Base-by-base conservation (phyloP, 2,797 vertebrate species). In the Halcyon chelicuti region DNA sequence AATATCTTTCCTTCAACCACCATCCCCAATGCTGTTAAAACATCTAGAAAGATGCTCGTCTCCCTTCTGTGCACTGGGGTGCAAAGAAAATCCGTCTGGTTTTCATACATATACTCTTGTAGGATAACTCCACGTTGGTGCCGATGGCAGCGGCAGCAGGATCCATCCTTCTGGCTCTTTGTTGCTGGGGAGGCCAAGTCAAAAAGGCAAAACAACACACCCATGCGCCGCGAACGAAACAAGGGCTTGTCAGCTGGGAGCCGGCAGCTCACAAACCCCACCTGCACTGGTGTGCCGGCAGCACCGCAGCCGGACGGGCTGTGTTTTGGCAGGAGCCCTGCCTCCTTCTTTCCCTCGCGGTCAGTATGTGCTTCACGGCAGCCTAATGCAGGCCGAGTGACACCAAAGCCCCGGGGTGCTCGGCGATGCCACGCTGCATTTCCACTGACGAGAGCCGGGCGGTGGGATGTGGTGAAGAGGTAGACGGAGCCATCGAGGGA, bases 351-450 rank as follows among this genome's bases (percentile, higher is more conserved):
- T 85, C 47, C 1, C 67, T 52, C 5, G 0, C 39, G 87, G 73
- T 73, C 71, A 55, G 51, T 2, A 5, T 1, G 2, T 1, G 3
- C 62, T 39, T 63, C 71, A 28, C 60, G 0, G 0, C 31, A 79
- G 67, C 31, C 61, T 52, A 52, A 71, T 5, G 29, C 74, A 79
- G 71, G 51, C 71, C 51, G 81, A 72, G 28, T 9, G 33, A 35
- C 60, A 73, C 31, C 74, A 87, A 60, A 66, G 12, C 42, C 67
- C 15, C 31, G 1, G 74, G 17, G 74, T 9, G 2, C 74, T 17
- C 55, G 15, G 63, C 70, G 57, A 52, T 85, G 88, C 52, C 90
- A 85, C 72, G 9, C 3, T 5, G 10, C 71, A 40, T 97, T 61
- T 78, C 58, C 71, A 18, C 12, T 76, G 89, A 88, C 0, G 1